These are phyloP conservation scores for Onychomys leucogaster DNA, from an alignment of 2,797 vertebrate genomes.

Conservation along the genomic window DNA sequence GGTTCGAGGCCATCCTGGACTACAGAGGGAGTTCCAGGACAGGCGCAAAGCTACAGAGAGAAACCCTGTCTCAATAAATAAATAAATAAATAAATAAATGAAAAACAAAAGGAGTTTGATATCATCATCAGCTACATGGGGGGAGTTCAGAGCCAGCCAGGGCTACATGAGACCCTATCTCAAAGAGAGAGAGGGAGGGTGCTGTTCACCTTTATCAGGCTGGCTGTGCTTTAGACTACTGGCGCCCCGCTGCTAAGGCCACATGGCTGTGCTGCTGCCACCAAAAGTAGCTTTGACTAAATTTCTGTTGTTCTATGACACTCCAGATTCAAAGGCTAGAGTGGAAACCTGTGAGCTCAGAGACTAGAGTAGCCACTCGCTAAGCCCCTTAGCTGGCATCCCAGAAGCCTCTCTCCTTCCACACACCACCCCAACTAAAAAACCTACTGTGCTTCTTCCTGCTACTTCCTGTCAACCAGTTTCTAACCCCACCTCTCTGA, in stretches of 20 bases:
- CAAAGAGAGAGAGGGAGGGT: background rate
- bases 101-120: background rate
- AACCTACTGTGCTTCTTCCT: background rate
- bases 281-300: background rate
- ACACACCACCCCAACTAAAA: background rate
- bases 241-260: no score
- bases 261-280: background rate
- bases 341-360: background rate
- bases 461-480: background rate
- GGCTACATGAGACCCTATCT: background rate
- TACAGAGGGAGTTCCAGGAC: no score
- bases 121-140: background rate
- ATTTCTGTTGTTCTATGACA: background rate
- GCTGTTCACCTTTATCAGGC: background rate
- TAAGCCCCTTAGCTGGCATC: background rate
- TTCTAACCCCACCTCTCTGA: background rate
- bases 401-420: background rate
- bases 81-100: no score
- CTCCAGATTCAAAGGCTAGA: background rate
- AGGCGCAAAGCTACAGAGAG: no score
- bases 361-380: background rate
- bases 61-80: no score
- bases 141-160: background rate
- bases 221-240: background rate
- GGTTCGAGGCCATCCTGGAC: no score